Evolutionary conservation across 1,140 invertebrate genomes (phyloP).

Genomic region (Drosophila asahinai): DNA sequence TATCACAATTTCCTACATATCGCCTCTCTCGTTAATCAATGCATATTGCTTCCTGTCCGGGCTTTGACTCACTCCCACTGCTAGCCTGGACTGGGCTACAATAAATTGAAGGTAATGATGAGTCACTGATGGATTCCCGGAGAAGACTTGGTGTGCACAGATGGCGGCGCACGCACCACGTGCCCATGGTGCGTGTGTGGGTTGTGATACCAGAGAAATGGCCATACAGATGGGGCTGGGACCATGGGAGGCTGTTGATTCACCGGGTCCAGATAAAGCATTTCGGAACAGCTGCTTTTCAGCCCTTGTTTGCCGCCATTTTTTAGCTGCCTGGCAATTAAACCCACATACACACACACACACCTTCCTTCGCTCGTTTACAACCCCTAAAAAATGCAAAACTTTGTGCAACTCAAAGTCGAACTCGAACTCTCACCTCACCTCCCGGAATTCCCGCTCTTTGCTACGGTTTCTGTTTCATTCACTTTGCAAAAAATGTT

Average conservation of each 20-base stretch:
- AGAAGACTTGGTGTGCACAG: slow-evolving; percentile 37
- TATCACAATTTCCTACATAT: slow-evolving; percentile 9
- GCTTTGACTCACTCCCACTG: slow-evolving; percentile 36
- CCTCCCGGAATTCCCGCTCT: slow-evolving; percentile 28
- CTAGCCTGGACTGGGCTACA: slow-evolving; percentile 12
- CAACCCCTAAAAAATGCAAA: slow-evolving; percentile 77
- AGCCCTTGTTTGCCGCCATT: slow-evolving; percentile 43
- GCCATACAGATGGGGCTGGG: slow-evolving; percentile 11
- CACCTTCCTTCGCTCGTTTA: slow-evolving; percentile 18
- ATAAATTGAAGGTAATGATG: slow-evolving; percentile 45
- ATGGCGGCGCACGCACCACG: slow-evolving; percentile 16
- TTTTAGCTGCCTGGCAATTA: slow-evolving; percentile 22
- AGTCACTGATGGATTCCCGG: slow-evolving; percentile 45
- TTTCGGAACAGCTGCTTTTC: slow-evolving; percentile 45
- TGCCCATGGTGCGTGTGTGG: slow-evolving; percentile 26
- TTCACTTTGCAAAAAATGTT: slow-evolving; percentile 50
- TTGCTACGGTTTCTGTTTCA: slow-evolving; percentile 78
- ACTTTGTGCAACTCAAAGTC: slow-evolving; percentile 27
- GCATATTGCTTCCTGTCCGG: slow-evolving; percentile 37
- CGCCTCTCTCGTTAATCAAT: slow-evolving; percentile 9
- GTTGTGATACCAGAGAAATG: not conserved
- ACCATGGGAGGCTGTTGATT: slow-evolving; percentile 49
- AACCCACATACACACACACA: slow-evolving; percentile 13
- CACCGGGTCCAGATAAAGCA: slow-evolving; percentile 11
- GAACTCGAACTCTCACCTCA: slow-evolving; percentile 1